Percentiles rank a stretch among this genome's conserved stretches.
Conservation (phyloP, 2,113 vertebrate genomes). For the Dicrurus megarhynchus region DNA sequence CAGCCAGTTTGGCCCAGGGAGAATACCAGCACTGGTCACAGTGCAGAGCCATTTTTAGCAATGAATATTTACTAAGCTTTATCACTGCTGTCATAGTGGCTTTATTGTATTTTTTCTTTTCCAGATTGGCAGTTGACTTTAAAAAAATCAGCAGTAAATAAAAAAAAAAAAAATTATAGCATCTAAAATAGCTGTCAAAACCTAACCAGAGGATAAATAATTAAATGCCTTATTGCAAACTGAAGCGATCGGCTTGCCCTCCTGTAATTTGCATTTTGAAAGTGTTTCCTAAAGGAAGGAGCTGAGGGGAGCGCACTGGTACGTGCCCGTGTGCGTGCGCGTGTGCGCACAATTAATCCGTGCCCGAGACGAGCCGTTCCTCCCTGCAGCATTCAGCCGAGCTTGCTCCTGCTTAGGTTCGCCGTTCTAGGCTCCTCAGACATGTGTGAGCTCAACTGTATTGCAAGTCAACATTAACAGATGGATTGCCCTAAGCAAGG, state of each 20-base stretch:
- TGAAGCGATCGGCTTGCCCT: background rate
- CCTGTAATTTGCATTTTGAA: background rate
- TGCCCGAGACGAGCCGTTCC: background rate
- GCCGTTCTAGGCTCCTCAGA: background rate
- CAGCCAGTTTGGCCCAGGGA: conserved; percentile 68
- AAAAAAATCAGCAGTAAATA: background rate
- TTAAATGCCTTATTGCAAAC: background rate
- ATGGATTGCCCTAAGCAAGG: conserved; percentile 78
- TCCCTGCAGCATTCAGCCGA: background rate
- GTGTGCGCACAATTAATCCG: background rate
- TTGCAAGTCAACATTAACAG: conserved; percentile 69
- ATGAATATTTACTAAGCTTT: conserved; percentile 61
- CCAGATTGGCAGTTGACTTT: background rate
- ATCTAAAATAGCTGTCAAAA: background rate
- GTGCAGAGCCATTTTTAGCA: conserved; percentile 56
- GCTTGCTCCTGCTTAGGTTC: background rate
- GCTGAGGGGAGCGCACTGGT: background rate
- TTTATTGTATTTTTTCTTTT: background rate
- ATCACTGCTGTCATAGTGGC: conserved; percentile 9
- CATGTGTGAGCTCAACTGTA: background rate
- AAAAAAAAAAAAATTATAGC: background rate
- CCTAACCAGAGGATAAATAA: conserved; percentile 13
- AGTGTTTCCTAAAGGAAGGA: background rate
- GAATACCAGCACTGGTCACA: conserved; percentile 67
- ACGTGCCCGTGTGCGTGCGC: background rate